Base-by-base conservation (phyloP, 1,140 invertebrate species). In the Bombus affinis region DNA sequence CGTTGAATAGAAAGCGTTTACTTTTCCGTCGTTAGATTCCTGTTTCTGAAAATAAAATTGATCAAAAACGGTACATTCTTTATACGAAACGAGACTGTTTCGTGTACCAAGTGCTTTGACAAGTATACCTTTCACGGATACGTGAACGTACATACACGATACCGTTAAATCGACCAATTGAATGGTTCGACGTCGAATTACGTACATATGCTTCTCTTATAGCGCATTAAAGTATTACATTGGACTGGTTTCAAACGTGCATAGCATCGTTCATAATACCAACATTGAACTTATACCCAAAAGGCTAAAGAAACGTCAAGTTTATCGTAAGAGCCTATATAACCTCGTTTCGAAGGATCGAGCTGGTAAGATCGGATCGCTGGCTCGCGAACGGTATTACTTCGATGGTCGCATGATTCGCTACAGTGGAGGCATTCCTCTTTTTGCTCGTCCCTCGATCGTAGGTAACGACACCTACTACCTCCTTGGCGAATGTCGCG, bases 391-490 rank as follows among this genome's bases (percentile, higher is more conserved):
- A 66, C 77, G 81, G 42, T 25, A 66, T 66, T 76, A 32, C 77
- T 81, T 89, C 72, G 78, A 82, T 66, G 74, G 39, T 86, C 85
- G 73, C 65, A 65, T 57, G 78, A 89, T 89, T 85, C 88, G 88
- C n/a, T 71, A 85, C 78, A 75, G 79, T 72, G 72, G 80, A 89
- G 71, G 59, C 75, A 81, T 90, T 87, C 81, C 83, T 88, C 75
- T 86, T 85, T 90, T 87, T 76, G 73, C 73, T 87, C 57, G 81
- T 72, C 86, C 81, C 79, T 90, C 76, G 82, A 85, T 88, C 80
- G 80, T 88, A 90, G 75, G 88, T 90, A 90, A 90, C 86, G 89
- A 90, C 89, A 90, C 89, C 86, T 90, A 90, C 89, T 88, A 90
- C 86, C 82, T 90, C 79, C 80, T 86, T 90, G 71, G 84, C 83